phyloP scores from a whole-genome alignment of 2,113 vertebrate species.

The Mormoops blainvillei region DNA sequence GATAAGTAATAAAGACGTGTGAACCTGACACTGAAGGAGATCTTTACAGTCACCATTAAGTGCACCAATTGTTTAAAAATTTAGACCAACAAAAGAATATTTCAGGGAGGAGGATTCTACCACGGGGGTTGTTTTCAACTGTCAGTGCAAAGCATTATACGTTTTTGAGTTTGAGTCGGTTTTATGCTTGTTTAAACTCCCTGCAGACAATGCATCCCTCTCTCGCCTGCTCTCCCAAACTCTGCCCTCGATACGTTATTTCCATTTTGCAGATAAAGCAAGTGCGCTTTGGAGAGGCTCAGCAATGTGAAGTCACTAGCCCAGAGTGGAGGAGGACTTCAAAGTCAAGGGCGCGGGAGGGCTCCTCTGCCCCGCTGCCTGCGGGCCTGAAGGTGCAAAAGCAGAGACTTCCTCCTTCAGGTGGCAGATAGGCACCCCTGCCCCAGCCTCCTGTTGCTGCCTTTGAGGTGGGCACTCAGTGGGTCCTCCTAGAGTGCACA shows the following conservation, averaged over 20 bases:
- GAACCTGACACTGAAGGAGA: not conserved
- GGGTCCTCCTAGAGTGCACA: not conserved
- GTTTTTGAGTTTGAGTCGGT: not conserved
- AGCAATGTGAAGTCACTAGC: rapidly evolving
- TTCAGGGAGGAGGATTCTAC: not conserved
- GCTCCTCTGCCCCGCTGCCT: not conserved
- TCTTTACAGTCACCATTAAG: not conserved
- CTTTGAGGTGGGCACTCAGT: not conserved
- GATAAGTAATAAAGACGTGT: not conserved
- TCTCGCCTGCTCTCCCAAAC: not conserved
- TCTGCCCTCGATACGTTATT: not conserved
- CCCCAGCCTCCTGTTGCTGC: too few relatives aligned
- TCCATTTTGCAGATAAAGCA: not conserved
- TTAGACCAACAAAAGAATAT: not conserved
- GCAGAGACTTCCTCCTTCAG: not conserved
- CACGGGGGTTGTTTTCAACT: not conserved
- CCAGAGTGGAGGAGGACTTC: not conserved
- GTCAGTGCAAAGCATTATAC: not conserved
- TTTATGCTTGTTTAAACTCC: not conserved
- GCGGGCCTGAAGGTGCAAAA: not conserved
- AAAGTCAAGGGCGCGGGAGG: not conserved
- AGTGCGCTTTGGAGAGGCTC: not conserved
- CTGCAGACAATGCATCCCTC: not conserved
- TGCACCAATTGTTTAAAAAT: not conserved
- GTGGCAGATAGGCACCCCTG: not conserved